A percentile compares a stretch with the other conserved stretches of the same genome.
These are phyloP conservation scores for Xiphydria camelus DNA, from an alignment of 2,888 invertebrate species.

Conservation along the genomic window DNA sequence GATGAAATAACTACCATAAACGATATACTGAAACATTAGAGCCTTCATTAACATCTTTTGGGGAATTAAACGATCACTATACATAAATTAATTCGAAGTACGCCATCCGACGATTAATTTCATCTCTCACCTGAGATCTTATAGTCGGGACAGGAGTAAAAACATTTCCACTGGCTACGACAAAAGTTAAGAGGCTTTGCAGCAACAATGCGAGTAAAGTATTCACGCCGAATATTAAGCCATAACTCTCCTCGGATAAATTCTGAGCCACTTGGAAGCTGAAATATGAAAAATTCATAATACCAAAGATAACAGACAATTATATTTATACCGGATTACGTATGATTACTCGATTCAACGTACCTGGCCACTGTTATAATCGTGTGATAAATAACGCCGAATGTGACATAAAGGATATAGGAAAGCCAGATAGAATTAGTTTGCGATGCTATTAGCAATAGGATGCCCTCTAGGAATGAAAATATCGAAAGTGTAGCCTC, in stretches of 20 bases:
- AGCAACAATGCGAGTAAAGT: conserved; percentile 78
- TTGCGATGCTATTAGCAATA: conserved; percentile 61
- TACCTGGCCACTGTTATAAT: conserved; percentile 77
- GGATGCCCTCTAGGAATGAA: conserved; percentile 57
- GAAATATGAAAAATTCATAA: conserved; percentile 26
- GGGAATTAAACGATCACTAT: too few species aligned
- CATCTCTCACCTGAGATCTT: conserved; percentile 50
- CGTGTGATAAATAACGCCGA: conserved; percentile 79
- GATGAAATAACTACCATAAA: conserved; percentile 71
- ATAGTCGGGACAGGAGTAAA: conserved; percentile 40
- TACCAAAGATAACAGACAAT: too few species aligned
- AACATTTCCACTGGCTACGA: conserved; percentile 60
- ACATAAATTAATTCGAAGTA: too few species aligned
- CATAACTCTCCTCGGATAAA: conserved; percentile 82
- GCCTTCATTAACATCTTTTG: too few species aligned
- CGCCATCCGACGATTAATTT: too few species aligned
- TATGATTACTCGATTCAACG: too few species aligned
- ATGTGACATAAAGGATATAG: conserved; percentile 75
- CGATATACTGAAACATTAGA: conserved; percentile 70
- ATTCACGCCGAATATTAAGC: conserved; percentile 88
- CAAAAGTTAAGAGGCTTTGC: conserved; percentile 76
- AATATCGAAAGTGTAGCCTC: conserved; percentile 59
- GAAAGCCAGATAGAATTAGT: conserved; percentile 68
- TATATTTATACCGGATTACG: too few species aligned
- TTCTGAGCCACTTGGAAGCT: conserved; percentile 86